Conservation (phyloP, 2,888 invertebrate genomes). For the Oscheius sp. region DNA sequence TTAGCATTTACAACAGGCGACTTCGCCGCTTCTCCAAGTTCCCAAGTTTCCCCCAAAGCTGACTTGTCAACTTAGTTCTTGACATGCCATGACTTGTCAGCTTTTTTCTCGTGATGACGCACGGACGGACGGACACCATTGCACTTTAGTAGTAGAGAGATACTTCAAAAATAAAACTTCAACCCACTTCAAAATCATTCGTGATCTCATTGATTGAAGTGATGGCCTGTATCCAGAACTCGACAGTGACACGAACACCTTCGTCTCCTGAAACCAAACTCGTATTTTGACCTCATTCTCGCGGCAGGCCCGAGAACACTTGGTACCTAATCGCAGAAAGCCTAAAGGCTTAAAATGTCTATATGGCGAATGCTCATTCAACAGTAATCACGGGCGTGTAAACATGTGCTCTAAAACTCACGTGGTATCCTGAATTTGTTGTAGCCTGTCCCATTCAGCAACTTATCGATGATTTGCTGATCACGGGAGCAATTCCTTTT, state of each 20-base stretch:
- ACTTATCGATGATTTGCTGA: conserved; percentile 69
- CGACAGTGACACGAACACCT: conserved; percentile 71
- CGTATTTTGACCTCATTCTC: conserved; percentile 10
- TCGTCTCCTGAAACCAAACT: conserved; percentile 45
- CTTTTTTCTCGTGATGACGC: too few relatives aligned
- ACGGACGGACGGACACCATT: too few relatives aligned
- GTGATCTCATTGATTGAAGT: conserved; percentile 72
- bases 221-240: conserved; percentile 73
- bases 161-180: neutral
- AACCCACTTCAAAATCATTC: conserved; percentile 71
- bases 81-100: too few relatives aligned
- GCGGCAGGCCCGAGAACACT: conserved; percentile 28
- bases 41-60: too few relatives aligned
- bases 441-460: conserved; percentile 73
- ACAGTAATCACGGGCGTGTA: too few relatives aligned
- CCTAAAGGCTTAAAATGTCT: conserved; percentile 32
- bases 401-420: conserved; percentile 42
- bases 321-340: conserved; percentile 34
- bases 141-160: too few relatives aligned
- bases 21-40: too few relatives aligned
- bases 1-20: too few relatives aligned
- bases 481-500: conserved; percentile 60
- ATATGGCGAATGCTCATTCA: too few relatives aligned
- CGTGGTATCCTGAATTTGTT: conserved; percentile 73
- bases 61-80: too few relatives aligned